Evolutionary conservation across 1,140 invertebrate genomes (phyloP).

Genomic region (Brachionus plicatilis): DNA sequence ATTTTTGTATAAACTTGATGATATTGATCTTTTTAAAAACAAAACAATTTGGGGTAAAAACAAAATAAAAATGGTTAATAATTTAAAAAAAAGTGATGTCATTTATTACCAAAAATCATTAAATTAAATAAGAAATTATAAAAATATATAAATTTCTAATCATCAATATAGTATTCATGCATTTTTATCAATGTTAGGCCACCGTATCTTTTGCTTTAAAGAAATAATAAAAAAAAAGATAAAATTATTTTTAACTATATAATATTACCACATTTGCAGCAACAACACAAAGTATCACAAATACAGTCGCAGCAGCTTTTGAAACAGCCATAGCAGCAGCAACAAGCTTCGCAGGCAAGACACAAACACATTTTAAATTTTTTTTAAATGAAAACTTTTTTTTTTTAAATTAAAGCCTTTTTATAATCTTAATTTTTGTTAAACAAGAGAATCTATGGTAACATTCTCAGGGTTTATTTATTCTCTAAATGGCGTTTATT

Average conservation of each 20-base stretch:
- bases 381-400: background rate
- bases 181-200: background rate
- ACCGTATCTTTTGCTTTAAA: background rate
- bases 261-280: conserved; percentile 5
- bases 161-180: no score
- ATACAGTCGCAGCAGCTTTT: background rate
- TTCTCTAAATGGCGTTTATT: background rate
- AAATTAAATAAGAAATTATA: no score
- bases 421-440: background rate
- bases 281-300: conserved; percentile 3
- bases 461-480: background rate
- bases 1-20: no score
- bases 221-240: background rate
- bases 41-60: no score
- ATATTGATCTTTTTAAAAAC: no score
- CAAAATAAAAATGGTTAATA: no score
- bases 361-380: background rate
- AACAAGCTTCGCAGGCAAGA: conserved; percentile 3
- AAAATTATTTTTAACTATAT: background rate
- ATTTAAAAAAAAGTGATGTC: no score
- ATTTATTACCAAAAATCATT: no score
- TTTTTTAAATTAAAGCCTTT: background rate
- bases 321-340: background rate
- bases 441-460: background rate
- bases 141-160: no score